These are phyloP conservation scores for Podotricha telesiphe DNA, from an alignment of 2,888 invertebrate species.

Conservation along the genomic window DNA sequence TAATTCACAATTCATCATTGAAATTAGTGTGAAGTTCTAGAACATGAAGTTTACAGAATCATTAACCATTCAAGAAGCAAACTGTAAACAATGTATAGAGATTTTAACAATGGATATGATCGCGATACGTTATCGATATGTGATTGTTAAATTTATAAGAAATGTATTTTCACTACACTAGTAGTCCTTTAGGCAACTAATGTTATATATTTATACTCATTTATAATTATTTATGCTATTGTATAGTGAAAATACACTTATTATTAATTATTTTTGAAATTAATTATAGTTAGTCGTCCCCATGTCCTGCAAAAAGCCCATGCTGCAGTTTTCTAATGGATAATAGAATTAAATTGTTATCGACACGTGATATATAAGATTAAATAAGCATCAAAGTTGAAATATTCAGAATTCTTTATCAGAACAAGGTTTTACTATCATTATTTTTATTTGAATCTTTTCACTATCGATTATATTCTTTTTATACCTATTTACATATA, in stretches of 20 bases:
- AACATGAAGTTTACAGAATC: slow-evolving; percentile 3
- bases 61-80: not conserved
- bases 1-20: slow-evolving; percentile 23
- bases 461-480: too few relatives aligned
- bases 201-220: not conserved
- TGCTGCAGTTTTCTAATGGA: slow-evolving; percentile 54
- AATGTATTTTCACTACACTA: slow-evolving; percentile 26
- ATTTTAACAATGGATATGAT: slow-evolving; percentile 2
- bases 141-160: slow-evolving; percentile 10
- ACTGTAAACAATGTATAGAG: not conserved
- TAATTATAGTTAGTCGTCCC: slow-evolving; percentile 34
- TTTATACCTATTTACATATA: too few relatives aligned
- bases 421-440: too few relatives aligned
- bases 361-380: not conserved
- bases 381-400: too few relatives aligned
- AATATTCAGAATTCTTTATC: too few relatives aligned
- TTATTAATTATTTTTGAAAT: not conserved
- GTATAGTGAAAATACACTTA: slow-evolving; percentile 27
- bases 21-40: slow-evolving; percentile 28
- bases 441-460: too few relatives aligned
- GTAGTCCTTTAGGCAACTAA: not conserved
- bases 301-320: slow-evolving; percentile 57
- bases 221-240: not conserved
- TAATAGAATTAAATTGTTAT: slow-evolving; percentile 4
- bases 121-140: not conserved